phyloP scores from a whole-genome alignment of 2,797 vertebrate species.

The Hydrocynus forskahlii region DNA sequence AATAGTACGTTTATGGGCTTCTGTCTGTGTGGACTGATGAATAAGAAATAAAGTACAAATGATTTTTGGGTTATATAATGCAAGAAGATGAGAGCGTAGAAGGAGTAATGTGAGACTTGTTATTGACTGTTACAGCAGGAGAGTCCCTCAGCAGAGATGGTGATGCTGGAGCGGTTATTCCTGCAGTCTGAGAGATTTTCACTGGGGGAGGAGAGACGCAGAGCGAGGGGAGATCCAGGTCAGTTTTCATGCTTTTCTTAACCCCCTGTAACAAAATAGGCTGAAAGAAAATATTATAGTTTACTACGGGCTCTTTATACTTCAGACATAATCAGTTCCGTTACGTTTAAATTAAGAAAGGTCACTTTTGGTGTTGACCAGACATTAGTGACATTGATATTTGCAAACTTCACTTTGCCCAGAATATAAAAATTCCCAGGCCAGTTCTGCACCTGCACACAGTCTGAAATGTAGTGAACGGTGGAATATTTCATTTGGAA shows the following conservation, averaged over 20 bases:
- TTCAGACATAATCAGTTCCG: too few relatives aligned
- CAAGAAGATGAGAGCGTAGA: not conserved
- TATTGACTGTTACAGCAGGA: constrained; percentile 73
- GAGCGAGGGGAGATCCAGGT: constrained; percentile 80
- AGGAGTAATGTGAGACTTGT: not conserved
- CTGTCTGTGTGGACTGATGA: not conserved
- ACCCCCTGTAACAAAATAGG: not conserved
- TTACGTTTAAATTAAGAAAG: too few relatives aligned
- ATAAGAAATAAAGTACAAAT: not conserved
- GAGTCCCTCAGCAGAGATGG: constrained; percentile 84
- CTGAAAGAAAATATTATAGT: too few relatives aligned
- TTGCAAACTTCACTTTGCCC: too few relatives aligned
- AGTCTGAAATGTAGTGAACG: too few relatives aligned
- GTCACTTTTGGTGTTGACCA: too few relatives aligned
- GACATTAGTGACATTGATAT: too few relatives aligned
- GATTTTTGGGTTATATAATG: not conserved
- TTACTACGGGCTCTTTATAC: not conserved
- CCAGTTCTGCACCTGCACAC: too few relatives aligned
- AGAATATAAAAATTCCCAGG: too few relatives aligned
- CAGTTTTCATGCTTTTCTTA: constrained; percentile 13
- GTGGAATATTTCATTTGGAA: too few relatives aligned
- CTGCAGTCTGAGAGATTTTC: constrained; percentile 80
- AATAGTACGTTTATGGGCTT: too few relatives aligned
- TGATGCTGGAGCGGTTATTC: constrained; percentile 85
- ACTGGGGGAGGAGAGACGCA: constrained; percentile 75